Base-by-base conservation (phyloP, 2,888 invertebrate species). In the Metopia argyrocephala region DNA sequence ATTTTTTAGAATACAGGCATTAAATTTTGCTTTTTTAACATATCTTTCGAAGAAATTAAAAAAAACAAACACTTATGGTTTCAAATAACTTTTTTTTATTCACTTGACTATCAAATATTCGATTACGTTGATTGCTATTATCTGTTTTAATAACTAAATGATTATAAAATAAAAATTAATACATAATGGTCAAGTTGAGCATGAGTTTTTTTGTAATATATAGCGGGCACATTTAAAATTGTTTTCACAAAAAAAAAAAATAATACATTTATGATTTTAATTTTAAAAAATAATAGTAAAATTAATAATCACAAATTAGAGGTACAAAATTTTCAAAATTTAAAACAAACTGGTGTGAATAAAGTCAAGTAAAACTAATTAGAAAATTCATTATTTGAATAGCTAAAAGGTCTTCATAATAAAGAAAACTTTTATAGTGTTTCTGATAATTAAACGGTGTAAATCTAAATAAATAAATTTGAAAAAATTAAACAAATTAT, bases 21-120 rank as follows among this genome's bases (percentile, higher is more conserved):
- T n/a, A n/a, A n/a, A n/a, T n/a, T n/a, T n/a, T n/a, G n/a, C n/a
- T n/a, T n/a, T n/a, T n/a, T n/a, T n/a, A n/a, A n/a, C n/a, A 54
- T 28, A 31, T 68, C 2, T 3, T 45, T 20, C 27, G 38, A 18
- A 48, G 20, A 38, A 20, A 28, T 31, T 18, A 31, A 0, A 9
- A 57, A 57, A 61, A 21, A 48, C 18, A 5, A 18, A 5, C 2
- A 38, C 48, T 27, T 15, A 46, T 61, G n/a, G 15, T 65, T 75
- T 54, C 54, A 61, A 79, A 66, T 68, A 62, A 76, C 76, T n/a
- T n/a, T 76, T 71, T 62, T 38, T 76, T 71, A 57, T 57, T 68
- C 57, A 73, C 76, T 73, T 80, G 76, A 76, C 80, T 73, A 62
- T 74, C 57, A 59, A 54, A 56, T 79, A 78, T 65, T 74, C 62